A percentile compares a stretch with the other conserved stretches of the same genome.
Conservation (phyloP, 2,797 vertebrate species). For the Lophura swinhoii region DNA sequence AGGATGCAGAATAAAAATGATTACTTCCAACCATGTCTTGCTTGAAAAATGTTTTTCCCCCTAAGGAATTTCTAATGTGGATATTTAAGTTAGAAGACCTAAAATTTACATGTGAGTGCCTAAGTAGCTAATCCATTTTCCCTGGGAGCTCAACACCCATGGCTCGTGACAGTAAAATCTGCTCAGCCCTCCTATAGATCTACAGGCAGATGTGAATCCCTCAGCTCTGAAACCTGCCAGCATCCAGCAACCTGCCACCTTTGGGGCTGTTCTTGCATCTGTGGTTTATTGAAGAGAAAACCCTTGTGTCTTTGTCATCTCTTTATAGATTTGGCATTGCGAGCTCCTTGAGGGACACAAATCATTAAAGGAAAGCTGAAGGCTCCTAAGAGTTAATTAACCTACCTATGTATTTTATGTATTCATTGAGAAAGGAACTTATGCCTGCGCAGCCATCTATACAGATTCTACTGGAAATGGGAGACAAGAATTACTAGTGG, state of each 20-base stretch:
- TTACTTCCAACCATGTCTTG: not conserved
- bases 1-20: not conserved
- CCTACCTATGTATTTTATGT: slow-evolving; percentile 11
- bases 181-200: not conserved
- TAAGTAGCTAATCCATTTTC: not conserved
- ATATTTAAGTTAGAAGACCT: not conserved
- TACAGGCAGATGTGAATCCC: not conserved
- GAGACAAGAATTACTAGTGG: not conserved
- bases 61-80: not conserved
- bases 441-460: not conserved
- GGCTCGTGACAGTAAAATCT: not conserved
- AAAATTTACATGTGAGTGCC: not conserved
- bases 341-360: slow-evolving; percentile 18
- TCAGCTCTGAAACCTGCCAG: not conserved
- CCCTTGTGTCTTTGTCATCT: not conserved
- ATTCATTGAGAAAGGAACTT: slow-evolving; percentile 29
- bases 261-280: not conserved
- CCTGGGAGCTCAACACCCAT: not conserved
- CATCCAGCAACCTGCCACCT: not conserved
- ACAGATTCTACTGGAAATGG: not conserved
- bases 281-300: not conserved
- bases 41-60: not conserved
- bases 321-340: not conserved
- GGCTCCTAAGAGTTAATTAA: slow-evolving; percentile 45
- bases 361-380: slow-evolving; percentile 49